Percentiles rank a stretch among this genome's conserved stretches.
Conservation (phyloP, 2,797 vertebrate genomes). For the Neosalanx taihuensis region DNA sequence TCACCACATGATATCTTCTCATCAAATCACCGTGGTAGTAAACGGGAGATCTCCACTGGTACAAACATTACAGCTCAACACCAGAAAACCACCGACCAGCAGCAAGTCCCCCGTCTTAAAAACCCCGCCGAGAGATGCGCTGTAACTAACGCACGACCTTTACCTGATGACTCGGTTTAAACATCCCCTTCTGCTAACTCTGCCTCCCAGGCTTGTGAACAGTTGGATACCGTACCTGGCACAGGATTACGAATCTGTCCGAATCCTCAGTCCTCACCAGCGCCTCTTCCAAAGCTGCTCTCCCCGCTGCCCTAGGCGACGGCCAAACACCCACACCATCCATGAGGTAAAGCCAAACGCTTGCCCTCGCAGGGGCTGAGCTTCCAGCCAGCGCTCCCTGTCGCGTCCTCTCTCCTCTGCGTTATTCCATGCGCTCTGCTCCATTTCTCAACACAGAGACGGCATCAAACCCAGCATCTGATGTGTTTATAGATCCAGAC, state of each 20-base stretch:
- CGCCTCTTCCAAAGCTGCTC: neutral
- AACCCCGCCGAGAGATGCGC: neutral
- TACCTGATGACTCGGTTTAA: neutral
- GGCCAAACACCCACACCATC: neutral
- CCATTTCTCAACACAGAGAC: constrained; percentile 5
- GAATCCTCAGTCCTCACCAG: neutral
- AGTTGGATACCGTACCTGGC: constrained; percentile 29
- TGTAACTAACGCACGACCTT: neutral
- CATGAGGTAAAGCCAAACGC: too few species aligned
- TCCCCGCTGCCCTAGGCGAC: neutral
- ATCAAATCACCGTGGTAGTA: neutral
- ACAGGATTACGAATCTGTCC: neutral
- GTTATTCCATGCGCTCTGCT: neutral
- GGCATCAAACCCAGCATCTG: constrained; percentile 5
- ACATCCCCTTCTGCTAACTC: neutral
- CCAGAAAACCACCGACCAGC: too few species aligned
- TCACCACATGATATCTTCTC: neutral
- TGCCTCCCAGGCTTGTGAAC: constrained; percentile 3
- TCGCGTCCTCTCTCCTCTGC: neutral
- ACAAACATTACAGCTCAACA: too few species aligned
- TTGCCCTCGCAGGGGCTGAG: neutral
- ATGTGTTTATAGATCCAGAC: constrained; percentile 36
- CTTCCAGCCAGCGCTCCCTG: neutral
- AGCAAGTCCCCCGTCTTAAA: too few species aligned
- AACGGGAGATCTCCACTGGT: neutral